phyloP scores from a whole-genome alignment of 2,113 vertebrate species.

The Nothobranchius kuhntae region DNA sequence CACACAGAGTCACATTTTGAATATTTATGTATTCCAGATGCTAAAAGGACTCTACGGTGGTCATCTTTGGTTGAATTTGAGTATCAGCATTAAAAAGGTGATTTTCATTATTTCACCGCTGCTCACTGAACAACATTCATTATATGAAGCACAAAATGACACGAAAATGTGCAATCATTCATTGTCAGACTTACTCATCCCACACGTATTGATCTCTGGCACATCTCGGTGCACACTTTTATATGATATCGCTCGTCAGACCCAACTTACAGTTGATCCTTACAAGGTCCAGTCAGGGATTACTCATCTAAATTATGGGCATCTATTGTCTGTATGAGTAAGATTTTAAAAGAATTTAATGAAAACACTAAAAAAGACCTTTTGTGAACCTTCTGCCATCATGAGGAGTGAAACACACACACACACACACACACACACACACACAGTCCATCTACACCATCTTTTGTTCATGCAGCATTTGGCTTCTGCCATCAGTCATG shows the following conservation, averaged over 20 bases:
- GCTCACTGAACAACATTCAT: background rate
- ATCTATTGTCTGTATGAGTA: conserved; percentile 6
- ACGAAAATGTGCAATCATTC: conserved; percentile 35
- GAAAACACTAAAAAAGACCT: conserved; percentile 20
- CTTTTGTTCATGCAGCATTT: conserved; percentile 40
- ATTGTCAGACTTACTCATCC: conserved; percentile 50
- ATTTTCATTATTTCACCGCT: too few relatives aligned
- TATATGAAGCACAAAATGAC: conserved; percentile 9
- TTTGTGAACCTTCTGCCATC: conserved; percentile 48
- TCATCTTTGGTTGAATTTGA: too few relatives aligned
- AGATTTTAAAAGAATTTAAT: conserved; percentile 17
- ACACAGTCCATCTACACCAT: conserved; percentile 52
- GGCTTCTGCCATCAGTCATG: conserved; percentile 56
- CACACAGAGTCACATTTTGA: too few relatives aligned
- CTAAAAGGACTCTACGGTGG: too few relatives aligned
- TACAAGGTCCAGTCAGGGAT: conserved; percentile 21
- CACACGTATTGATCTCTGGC: conserved; percentile 43
- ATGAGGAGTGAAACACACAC: conserved; percentile 28
- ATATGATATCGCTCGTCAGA: conserved; percentile 36
- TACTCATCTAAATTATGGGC: conserved; percentile 44
- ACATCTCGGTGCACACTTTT: conserved; percentile 49
- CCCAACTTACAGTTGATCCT: conserved; percentile 30
- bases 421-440: conserved; percentile 11
- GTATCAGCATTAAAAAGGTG: too few relatives aligned
- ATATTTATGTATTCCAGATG: too few relatives aligned